These are phyloP conservation scores for Lophura nycthemera DNA, from an alignment of 2,113 vertebrate genomes.

Conservation along the genomic window DNA sequence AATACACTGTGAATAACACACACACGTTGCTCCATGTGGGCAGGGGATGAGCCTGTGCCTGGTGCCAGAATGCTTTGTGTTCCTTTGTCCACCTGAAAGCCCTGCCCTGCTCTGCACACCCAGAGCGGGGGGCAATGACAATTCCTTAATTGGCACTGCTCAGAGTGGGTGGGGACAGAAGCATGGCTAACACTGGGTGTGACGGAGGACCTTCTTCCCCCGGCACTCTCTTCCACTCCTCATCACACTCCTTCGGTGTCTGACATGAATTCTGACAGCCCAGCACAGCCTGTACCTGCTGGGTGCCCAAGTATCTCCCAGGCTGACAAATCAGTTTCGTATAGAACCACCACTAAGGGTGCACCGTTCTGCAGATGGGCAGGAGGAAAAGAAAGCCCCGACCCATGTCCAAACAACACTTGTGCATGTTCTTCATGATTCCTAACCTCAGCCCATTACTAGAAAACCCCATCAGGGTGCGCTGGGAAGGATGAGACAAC, in stretches of 20 bases:
- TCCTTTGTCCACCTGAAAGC: background rate
- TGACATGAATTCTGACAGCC: background rate
- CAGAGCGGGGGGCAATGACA: rapidly evolving
- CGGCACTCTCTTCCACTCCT: background rate
- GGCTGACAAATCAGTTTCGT: rapidly evolving
- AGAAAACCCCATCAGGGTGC: background rate
- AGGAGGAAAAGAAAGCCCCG: background rate
- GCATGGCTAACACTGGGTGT: background rate
- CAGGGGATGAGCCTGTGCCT: rapidly evolving
- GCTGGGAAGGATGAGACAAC: slow-evolving; percentile 63
- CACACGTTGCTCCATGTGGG: background rate
- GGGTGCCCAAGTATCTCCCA: background rate
- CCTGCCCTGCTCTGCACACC: background rate
- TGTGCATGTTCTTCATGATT: background rate
- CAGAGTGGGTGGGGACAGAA: background rate
- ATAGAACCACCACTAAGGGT: background rate
- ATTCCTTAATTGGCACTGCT: background rate
- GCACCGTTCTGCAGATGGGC: rapidly evolving
- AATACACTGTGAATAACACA: background rate
- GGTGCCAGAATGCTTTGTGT: background rate
- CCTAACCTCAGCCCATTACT: background rate
- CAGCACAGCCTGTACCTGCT: background rate
- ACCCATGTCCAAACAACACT: background rate
- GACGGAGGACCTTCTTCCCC: background rate
- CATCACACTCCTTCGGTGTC: background rate